Conservation (phyloP, 2,888 invertebrate genomes). For the Alentia gelatinosa region DNA sequence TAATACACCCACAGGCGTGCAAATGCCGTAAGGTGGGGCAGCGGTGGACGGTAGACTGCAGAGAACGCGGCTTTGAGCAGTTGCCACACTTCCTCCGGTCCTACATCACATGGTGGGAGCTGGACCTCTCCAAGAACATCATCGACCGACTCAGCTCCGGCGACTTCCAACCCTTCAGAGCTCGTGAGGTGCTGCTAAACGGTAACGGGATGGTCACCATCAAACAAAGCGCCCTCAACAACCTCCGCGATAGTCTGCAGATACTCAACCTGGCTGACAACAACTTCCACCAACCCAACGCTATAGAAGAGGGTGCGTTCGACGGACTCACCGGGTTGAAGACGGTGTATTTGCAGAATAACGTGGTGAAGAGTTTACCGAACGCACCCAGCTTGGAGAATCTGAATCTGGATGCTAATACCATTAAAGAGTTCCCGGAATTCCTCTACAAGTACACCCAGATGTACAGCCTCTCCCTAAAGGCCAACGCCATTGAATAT, state of each 20-base stretch:
- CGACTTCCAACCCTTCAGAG: slow-evolving; percentile 30
- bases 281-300: background rate
- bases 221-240: background rate
- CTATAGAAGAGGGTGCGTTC: background rate
- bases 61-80: background rate
- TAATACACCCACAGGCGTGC: background rate
- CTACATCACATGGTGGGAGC: slow-evolving; percentile 30
- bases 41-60: background rate
- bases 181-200: background rate
- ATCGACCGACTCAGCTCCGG: background rate
- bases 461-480: background rate
- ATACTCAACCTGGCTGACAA: background rate
- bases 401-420: background rate
- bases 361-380: background rate
- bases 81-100: slow-evolving; percentile 15
- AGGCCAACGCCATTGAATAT: background rate
- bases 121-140: slow-evolving; percentile 35
- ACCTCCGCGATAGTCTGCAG: background rate
- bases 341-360: background rate
- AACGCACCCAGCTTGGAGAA: background rate
- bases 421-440: background rate
- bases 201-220: background rate
- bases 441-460: background rate
- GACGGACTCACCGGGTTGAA: background rate
- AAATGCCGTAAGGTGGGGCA: background rate